phyloP scores from a whole-genome alignment of 1,140 invertebrate species.

The Hyphantria cunea region DNA sequence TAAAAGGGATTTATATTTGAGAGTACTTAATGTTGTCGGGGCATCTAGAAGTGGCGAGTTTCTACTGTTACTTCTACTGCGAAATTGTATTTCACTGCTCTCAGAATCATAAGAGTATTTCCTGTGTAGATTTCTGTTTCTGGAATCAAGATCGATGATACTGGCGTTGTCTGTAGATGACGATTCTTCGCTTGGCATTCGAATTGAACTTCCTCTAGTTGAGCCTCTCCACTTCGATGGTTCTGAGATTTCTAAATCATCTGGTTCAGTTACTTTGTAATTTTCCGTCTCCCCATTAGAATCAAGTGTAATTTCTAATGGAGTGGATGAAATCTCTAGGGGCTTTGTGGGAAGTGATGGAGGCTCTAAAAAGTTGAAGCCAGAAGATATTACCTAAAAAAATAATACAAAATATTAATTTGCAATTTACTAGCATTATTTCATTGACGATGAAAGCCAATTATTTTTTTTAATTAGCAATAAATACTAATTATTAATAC shows the following conservation, averaged over 20 bases:
- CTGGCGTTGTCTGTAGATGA: slow-evolving; percentile 68
- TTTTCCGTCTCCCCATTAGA: slow-evolving; percentile 57
- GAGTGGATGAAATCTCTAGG: slow-evolving; percentile 71
- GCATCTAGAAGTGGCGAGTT: slow-evolving; percentile 64
- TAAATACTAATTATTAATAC: no score
- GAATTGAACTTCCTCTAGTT: slow-evolving; percentile 83
- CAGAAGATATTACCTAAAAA: slow-evolving; percentile 72
- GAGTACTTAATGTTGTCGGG: slow-evolving; percentile 63
- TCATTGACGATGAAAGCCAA: no score
- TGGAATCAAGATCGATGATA: slow-evolving; percentile 79
- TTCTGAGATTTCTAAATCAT: slow-evolving; percentile 76
- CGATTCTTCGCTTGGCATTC: slow-evolving; percentile 81
- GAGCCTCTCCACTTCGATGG: slow-evolving; percentile 83
- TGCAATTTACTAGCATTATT: no score
- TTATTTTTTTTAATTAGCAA: no score
- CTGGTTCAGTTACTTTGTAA: slow-evolving; percentile 78
- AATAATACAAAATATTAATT: no score
- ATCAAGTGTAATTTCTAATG: slow-evolving; percentile 60
- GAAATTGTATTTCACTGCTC: slow-evolving; percentile 51
- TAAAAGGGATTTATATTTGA: slow-evolving; percentile 75
- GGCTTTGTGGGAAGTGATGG: slow-evolving; percentile 55
- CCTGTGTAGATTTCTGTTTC: slow-evolving; percentile 57
- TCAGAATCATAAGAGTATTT: slow-evolving; percentile 55
- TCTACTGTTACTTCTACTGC: slow-evolving; percentile 47
- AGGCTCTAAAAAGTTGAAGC: slow-evolving; percentile 63